Base-by-base conservation (phyloP, 2,888 invertebrate genomes). In the Imbricaverruca yamaguchii region DNA sequence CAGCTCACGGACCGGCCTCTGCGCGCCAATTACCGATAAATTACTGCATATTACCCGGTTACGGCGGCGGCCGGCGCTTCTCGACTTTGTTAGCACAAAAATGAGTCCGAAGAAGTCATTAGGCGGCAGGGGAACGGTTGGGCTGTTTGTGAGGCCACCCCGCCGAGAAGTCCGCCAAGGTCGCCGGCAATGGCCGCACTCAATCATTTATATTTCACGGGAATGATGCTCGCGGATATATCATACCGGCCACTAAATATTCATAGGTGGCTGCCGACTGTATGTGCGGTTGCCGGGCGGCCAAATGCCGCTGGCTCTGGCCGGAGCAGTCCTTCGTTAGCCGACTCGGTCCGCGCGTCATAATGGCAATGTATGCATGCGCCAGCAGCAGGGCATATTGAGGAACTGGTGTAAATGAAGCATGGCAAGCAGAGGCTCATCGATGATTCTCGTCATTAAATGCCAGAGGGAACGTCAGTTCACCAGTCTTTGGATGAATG, bases 51-150 rank as follows among this genome's bases (percentile, higher is more conserved):
- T 69, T 69, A 69, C 69, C 13, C 69, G 25, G 23, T 39, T 69
- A 69, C 69, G 13, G 39, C 39, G 23, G 13, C 69, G 69, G 10
- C 23, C 12, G 39, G 39, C 69, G 69, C 69, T 39, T 69, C 69
- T 39, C 69, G 25, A 23, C 69, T 69, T 69, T 69, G 69, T 69
- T 69, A 69, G 69, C 69, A 39, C 69, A 69, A 69, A 69, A 69
- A 69, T 69, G 69, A 39, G 25, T 69, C 69, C 69, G 69, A 69
- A 69, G 69, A 69, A 69, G 69, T 69, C 69, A 69, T 69, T 69
- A 69, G 4, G 69, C 13, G 69, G 69, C 69, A 13, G 67, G 25
- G 13, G 63, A 39, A 15, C 15, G 69, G 25, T 25, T 13, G 15
- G 39, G 69, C 39, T 15, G 69, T 69, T 69, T 69, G 69, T 39